Evolutionary conservation across 2,797 vertebrate genomes (phyloP).

Genomic region (Yasuhikotakia modesta): DNA sequence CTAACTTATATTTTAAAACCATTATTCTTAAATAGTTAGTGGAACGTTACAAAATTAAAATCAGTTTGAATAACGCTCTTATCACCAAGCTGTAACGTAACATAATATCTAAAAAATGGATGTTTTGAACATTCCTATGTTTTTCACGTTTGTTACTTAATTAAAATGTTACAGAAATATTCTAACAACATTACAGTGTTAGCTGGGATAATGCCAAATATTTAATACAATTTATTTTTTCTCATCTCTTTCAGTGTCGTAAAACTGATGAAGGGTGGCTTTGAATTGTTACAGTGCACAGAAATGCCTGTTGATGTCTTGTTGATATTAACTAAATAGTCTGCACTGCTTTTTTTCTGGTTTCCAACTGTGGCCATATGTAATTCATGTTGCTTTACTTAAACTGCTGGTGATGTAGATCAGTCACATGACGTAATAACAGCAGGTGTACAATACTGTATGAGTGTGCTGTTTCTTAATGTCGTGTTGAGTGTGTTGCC

Average conservation of each 20-base stretch:
- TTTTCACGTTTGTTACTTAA: no score
- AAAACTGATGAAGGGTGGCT: neutral
- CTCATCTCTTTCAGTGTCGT: neutral
- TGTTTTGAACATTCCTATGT: no score
- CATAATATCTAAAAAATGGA: no score
- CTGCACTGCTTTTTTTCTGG: neutral
- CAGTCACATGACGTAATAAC: conserved; percentile 11
- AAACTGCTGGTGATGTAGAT: neutral
- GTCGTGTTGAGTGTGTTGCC: conserved; percentile 10
- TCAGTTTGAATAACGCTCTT: no score
- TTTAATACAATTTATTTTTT: no score
- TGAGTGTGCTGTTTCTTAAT: conserved; percentile 17
- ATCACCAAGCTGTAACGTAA: no score
- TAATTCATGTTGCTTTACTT: conserved; percentile 12
- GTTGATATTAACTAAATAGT: neutral
- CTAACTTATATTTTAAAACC: no score
- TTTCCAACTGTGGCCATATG: neutral
- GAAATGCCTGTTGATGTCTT: neutral
- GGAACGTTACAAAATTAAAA: no score
- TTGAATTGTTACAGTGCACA: neutral
- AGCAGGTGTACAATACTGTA: conserved; percentile 19
- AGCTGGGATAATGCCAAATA: no score
- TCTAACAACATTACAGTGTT: no score
- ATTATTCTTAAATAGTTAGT: no score
- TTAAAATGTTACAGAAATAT: no score